Evolutionary conservation across 2,797 vertebrate species (phyloP).

Genomic region (Micropoecilia bifurca): DNA sequence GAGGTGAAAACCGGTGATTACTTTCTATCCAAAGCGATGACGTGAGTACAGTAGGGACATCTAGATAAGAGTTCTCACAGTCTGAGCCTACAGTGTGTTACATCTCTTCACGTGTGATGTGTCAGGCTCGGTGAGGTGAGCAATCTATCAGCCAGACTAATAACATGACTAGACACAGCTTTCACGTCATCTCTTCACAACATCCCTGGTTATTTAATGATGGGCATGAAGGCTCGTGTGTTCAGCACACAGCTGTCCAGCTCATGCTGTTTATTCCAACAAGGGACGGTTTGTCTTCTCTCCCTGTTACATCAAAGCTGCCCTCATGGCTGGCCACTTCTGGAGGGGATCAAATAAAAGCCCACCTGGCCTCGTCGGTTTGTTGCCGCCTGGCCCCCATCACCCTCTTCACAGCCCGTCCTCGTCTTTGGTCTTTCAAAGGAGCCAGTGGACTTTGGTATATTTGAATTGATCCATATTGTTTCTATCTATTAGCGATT

Average conservation of each 20-base stretch:
- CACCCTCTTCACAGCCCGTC: slow-evolving; percentile 26
- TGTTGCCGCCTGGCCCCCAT: slow-evolving; percentile 41
- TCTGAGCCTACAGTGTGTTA: background rate
- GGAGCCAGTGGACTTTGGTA: slow-evolving; percentile 28
- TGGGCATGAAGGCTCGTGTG: slow-evolving; percentile 33
- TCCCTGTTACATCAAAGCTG: slow-evolving; percentile 64
- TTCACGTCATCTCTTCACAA: slow-evolving; percentile 25
- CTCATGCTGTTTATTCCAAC: slow-evolving; percentile 52
- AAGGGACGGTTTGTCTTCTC: slow-evolving; percentile 61
- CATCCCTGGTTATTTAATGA: slow-evolving; percentile 56
- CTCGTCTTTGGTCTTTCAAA: slow-evolving; percentile 50
- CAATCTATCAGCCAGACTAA: slow-evolving; percentile 40
- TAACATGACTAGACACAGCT: slow-evolving; percentile 27
- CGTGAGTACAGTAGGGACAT: background rate
- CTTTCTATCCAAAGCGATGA: background rate
- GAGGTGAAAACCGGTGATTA: background rate
- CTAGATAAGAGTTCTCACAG: background rate
- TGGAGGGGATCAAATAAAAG: slow-evolving; percentile 64
- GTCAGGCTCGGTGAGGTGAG: slow-evolving; percentile 34
- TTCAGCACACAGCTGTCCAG: slow-evolving; percentile 61
- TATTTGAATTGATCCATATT: slow-evolving; percentile 48
- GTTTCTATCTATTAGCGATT: slow-evolving; percentile 33
- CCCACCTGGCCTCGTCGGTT: slow-evolving; percentile 62
- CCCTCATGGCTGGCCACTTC: slow-evolving; percentile 44
- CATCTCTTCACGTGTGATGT: slow-evolving; percentile 5